Evolutionary conservation across 2,888 invertebrate species (phyloP).

Genomic region (Heliconius cydno): DNA sequence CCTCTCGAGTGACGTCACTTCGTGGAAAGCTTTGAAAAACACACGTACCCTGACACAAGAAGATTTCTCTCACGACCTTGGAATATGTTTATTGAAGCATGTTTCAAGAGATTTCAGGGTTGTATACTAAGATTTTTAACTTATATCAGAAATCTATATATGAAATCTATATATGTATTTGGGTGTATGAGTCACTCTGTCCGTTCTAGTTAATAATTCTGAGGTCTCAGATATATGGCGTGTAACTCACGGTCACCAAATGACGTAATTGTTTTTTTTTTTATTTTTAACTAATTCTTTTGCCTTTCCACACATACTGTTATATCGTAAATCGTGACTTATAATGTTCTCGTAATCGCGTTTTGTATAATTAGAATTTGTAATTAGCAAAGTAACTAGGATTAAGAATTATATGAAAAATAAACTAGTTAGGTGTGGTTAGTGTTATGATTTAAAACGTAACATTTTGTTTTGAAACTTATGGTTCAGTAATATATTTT

Average conservation of each 20-base stretch:
- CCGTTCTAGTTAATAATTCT: background rate
- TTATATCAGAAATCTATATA: background rate
- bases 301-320: background rate
- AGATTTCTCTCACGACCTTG: conserved; percentile 37
- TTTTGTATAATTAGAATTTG: background rate
- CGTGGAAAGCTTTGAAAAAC: conserved; percentile 34
- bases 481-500: no score
- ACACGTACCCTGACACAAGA: conserved; percentile 31
- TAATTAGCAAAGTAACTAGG: background rate
- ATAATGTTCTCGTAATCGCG: background rate
- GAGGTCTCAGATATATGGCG: conserved; percentile 1
- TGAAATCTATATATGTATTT: background rate
- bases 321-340: conserved; percentile 13
- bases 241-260: conserved; percentile 4
- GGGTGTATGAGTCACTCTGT: background rate
- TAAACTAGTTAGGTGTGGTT: background rate
- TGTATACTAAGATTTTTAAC: background rate
- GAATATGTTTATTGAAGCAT: conserved; percentile 29
- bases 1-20: conserved; percentile 42
- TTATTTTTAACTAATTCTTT: background rate
- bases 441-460: no score
- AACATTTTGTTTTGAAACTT: no score
- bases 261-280: conserved; percentile 14
- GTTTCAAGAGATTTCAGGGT: conserved; percentile 24
- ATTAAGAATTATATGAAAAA: conserved; percentile 1